Conservation (phyloP, 92 coral and sea anemone species). For the Muricea muricata region DNA sequence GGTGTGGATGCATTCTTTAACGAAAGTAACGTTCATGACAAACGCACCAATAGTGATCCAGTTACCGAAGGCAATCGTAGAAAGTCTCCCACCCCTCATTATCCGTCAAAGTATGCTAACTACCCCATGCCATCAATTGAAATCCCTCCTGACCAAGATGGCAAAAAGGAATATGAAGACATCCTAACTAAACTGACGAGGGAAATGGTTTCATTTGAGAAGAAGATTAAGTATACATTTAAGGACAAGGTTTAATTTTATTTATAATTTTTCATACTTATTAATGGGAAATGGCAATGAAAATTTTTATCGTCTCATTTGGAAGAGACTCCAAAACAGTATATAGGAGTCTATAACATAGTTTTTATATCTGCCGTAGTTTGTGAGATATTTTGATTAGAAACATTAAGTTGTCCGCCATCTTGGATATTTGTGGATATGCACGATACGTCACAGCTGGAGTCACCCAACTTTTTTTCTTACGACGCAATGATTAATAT, state of each 20-base stretch:
- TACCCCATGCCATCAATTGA: constrained; percentile 7
- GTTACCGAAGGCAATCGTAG: neutral
- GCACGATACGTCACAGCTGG: too few relatives aligned
- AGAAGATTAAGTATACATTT: constrained; percentile 72
- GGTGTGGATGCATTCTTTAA: constrained; percentile 84
- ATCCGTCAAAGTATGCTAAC: neutral
- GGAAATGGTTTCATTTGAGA: constrained; percentile 68
- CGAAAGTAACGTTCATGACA: too few relatives aligned
- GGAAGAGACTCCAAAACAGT: too few relatives aligned
- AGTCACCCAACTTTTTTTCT: too few relatives aligned
- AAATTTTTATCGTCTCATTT: too few relatives aligned
- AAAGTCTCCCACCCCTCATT: neutral
- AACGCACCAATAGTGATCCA: neutral
- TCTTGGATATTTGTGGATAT: too few relatives aligned
- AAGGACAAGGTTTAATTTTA: constrained; percentile 56
- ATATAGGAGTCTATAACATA: too few relatives aligned
- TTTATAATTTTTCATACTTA: neutral
- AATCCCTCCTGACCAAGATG: constrained; percentile 48
- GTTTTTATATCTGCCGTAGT: too few relatives aligned
- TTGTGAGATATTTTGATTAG: too few relatives aligned
- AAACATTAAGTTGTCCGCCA: too few relatives aligned
- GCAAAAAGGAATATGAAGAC: neutral
- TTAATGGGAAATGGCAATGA: too few relatives aligned
- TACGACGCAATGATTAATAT: too few relatives aligned
- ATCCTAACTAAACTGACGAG: constrained; percentile 1